These are phyloP conservation scores for Netelia virgata DNA, from an alignment of 2,888 invertebrate species.

Conservation along the genomic window DNA sequence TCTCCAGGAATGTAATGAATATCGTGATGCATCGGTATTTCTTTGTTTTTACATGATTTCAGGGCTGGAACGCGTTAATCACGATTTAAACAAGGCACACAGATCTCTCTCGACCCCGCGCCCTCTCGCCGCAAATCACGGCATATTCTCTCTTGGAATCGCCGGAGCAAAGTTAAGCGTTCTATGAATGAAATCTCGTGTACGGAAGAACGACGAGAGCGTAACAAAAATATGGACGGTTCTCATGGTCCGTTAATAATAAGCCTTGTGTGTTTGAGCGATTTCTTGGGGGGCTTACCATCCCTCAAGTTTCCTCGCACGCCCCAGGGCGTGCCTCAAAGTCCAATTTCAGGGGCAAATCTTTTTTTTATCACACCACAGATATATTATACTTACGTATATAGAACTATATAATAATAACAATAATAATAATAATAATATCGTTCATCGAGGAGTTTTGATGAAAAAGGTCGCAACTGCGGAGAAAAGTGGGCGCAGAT, in stretches of 20 bases:
- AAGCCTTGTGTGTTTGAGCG: no score
- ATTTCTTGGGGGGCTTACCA: no score
- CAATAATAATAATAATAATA: no score
- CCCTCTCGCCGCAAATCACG: neutral
- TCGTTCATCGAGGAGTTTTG: constrained; percentile 9
- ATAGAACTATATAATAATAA: no score
- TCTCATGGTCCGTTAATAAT: no score
- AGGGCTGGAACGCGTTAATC: constrained; percentile 61
- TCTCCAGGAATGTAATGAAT: constrained; percentile 59
- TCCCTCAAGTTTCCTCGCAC: no score
- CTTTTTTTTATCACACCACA: no score
- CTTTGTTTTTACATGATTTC: constrained; percentile 69
- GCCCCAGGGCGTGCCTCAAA: no score
- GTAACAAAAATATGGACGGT: no score
- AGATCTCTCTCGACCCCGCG: constrained; percentile 17
- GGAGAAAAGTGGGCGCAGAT: constrained; percentile 45
- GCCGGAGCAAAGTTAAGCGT: constrained; percentile 1
- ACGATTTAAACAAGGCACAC: constrained; percentile 64
- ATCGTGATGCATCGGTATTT: constrained; percentile 66
- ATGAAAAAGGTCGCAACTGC: constrained; percentile 37
- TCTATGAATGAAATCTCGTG: neutral
- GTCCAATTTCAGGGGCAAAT: no score
- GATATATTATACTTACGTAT: no score
- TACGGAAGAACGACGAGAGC: no score
- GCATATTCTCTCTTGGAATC: neutral